phyloP scores from a whole-genome alignment of 2,113 vertebrate genomes.

The Hippocampus abdominalis region DNA sequence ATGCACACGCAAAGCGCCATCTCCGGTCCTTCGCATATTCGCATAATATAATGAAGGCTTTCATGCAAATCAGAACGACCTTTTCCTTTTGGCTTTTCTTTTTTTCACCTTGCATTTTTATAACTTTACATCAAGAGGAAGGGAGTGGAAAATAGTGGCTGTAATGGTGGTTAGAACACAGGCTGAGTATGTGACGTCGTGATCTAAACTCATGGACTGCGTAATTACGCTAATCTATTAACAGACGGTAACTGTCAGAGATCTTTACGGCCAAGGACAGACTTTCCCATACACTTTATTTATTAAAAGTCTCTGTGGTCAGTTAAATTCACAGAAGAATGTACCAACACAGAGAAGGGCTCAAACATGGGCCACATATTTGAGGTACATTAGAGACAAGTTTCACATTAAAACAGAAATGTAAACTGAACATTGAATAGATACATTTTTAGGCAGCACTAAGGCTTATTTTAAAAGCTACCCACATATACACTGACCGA shows the following conservation, averaged over 20 bases:
- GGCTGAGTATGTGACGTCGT: constrained; percentile 82
- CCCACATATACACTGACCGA: background rate
- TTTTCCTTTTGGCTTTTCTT: constrained; percentile 78
- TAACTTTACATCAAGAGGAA: constrained; percentile 91
- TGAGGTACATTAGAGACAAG: constrained; percentile 3
- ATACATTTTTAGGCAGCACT: background rate
- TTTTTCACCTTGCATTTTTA: constrained; percentile 67
- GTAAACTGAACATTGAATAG: background rate
- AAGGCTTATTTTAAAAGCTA: background rate
- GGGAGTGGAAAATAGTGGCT: constrained; percentile 54
- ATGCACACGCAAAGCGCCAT: constrained; percentile 88
- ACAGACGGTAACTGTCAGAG: constrained; percentile 84
- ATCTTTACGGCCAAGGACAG: constrained; percentile 88
- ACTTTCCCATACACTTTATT: constrained; percentile 77
- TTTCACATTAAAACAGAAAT: background rate
- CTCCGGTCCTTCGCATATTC: constrained; percentile 96
- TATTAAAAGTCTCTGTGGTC: constrained; percentile 53
- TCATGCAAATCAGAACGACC: constrained; percentile 98
- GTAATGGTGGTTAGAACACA: constrained; percentile 65
- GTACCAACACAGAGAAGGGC: constrained; percentile 13
- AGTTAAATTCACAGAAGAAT: constrained; percentile 21
- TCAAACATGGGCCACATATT: constrained; percentile 17
- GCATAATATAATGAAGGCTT: constrained; percentile 98
- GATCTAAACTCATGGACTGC: constrained; percentile 90
- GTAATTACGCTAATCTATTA: constrained; percentile 98